Evolutionary conservation across 2,888 invertebrate genomes (phyloP).

Genomic region (Lathronympha strigana): DNA sequence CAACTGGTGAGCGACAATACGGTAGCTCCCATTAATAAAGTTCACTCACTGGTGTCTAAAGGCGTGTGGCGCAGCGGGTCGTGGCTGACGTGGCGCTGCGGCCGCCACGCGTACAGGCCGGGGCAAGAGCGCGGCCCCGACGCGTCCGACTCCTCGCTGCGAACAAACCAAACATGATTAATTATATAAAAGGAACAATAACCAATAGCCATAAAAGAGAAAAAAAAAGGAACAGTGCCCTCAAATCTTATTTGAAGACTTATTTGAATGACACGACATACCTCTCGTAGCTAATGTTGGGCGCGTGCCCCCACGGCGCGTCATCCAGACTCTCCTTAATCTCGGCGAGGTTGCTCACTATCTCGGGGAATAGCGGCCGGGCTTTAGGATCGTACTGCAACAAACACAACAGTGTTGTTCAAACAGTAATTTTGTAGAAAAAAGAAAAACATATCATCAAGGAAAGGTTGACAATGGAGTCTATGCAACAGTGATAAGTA

Average conservation of each 20-base stretch:
- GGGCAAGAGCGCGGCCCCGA: constrained; percentile 78
- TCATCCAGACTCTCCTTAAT: constrained; percentile 84
- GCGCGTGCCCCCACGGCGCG: constrained; percentile 66
- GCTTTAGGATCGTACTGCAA: constrained; percentile 94
- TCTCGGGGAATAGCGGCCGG: constrained; percentile 94
- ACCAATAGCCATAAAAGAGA: not conserved
- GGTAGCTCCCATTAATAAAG: too few relatives aligned
- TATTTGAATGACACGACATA: constrained; percentile 45
- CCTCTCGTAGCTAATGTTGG: constrained; percentile 71
- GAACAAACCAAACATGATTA: constrained; percentile 11
- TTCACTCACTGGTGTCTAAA: constrained; percentile 55
- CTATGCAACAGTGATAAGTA: too few relatives aligned
- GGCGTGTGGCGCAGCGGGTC: constrained; percentile 55
- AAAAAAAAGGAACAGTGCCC: too few relatives aligned
- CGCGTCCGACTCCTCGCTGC: constrained; percentile 70
- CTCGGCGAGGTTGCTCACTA: constrained; percentile 87
- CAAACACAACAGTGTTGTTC: not conserved
- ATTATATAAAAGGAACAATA: not conserved
- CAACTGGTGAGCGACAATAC: too few relatives aligned
- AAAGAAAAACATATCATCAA: too few relatives aligned
- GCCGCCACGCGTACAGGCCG: constrained; percentile 72
- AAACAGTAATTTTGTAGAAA: too few relatives aligned
- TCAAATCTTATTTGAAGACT: too few relatives aligned
- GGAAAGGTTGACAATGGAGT: too few relatives aligned
- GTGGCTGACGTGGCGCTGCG: constrained; percentile 65